These are phyloP conservation scores for Harmothoe impar DNA, from an alignment of 2,888 invertebrate species.

Conservation along the genomic window DNA sequence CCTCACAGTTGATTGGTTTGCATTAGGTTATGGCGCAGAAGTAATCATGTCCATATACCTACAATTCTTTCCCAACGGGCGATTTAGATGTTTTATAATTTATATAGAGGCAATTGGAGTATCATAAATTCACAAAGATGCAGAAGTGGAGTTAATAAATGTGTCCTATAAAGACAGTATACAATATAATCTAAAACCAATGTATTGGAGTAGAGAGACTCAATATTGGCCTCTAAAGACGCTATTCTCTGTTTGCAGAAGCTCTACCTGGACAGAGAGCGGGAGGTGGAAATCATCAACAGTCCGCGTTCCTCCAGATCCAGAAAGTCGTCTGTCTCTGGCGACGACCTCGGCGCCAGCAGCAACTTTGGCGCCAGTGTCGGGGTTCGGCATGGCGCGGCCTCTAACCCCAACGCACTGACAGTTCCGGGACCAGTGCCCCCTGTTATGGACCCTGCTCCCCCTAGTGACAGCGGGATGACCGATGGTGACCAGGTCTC, in stretches of 20 bases:
- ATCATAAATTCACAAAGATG: too few species aligned
- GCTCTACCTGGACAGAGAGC: slow-evolving; percentile 47
- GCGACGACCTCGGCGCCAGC: slow-evolving; percentile 22
- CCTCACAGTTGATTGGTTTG: too few species aligned
- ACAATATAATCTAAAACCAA: background rate
- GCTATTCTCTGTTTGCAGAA: slow-evolving; percentile 3
- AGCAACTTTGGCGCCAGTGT: background rate
- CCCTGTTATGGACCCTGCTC: background rate
- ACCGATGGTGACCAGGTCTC: background rate
- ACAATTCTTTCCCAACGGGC: too few species aligned
- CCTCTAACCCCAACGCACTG: slow-evolving; percentile 51
- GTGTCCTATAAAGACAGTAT: too few species aligned
- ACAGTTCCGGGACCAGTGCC: slow-evolving; percentile 26
- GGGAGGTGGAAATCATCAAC: slow-evolving; percentile 34
- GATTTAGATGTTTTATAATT: too few species aligned
- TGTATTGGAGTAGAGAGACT: background rate
- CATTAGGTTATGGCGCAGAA: too few species aligned
- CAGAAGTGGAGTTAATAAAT: too few species aligned
- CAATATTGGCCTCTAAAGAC: background rate
- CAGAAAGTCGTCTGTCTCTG: background rate
- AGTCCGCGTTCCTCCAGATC: slow-evolving; percentile 47
- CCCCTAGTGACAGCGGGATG: background rate
- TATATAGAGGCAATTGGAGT: too few species aligned
- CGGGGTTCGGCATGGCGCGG: background rate
- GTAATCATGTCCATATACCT: too few species aligned